These are phyloP conservation scores for Galaxias olidus DNA, from an alignment of 2,797 vertebrate genomes.

Conservation along the genomic window DNA sequence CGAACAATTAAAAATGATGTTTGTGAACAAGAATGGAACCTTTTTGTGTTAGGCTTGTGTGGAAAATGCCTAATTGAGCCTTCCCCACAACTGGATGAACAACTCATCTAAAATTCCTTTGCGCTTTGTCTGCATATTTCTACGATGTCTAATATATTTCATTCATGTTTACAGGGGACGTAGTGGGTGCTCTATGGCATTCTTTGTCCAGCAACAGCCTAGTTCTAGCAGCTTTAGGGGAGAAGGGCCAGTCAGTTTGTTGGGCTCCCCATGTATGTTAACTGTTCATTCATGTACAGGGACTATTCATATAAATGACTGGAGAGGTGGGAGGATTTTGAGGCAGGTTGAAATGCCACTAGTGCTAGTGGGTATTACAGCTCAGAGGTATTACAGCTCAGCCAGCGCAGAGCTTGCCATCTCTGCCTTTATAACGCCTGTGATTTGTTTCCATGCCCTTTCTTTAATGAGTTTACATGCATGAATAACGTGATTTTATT, in stretches of 20 bases:
- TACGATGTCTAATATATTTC: too few relatives aligned
- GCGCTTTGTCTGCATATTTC: too few relatives aligned
- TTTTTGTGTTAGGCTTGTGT: too few relatives aligned
- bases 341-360: slow-evolving; percentile 15
- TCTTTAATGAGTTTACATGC: slow-evolving; percentile 34
- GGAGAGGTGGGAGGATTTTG: slow-evolving; percentile 7
- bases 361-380: slow-evolving; percentile 26
- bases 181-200: not conserved
- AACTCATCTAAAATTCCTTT: too few relatives aligned
- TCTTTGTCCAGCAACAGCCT: not conserved
- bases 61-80: too few relatives aligned
- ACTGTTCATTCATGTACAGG: slow-evolving; percentile 41
- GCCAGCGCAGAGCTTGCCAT: too few relatives aligned
- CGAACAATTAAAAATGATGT: too few relatives aligned
- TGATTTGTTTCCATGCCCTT: slow-evolving; percentile 37
- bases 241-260: not conserved
- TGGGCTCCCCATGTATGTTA: slow-evolving; percentile 29
- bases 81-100: too few relatives aligned
- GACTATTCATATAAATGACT: not conserved
- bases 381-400: slow-evolving; percentile 8
- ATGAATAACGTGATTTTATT: slow-evolving; percentile 25
- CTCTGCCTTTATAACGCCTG: slow-evolving; percentile 13
- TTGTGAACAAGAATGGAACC: too few relatives aligned
- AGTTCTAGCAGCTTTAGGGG: not conserved
- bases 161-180: too few relatives aligned